phyloP scores from a whole-genome alignment of 2,888 invertebrate genomes.

The Caenorhabditis doughertyi region DNA sequence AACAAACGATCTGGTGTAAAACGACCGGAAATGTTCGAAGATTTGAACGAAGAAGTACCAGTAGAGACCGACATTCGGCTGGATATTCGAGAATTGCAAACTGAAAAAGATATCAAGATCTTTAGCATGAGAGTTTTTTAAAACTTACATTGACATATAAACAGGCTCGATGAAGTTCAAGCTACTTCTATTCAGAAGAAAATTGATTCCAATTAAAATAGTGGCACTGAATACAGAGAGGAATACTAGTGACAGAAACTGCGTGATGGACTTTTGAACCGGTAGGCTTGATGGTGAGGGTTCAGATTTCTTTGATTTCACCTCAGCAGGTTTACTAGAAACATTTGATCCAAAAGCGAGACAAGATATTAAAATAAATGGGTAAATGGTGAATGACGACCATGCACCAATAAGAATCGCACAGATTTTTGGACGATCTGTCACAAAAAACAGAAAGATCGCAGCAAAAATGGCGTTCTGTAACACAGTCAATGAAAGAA shows the following conservation, averaged over 20 bases:
- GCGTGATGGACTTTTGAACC: no score
- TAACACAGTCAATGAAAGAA: constrained; percentile 73
- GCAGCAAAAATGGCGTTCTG: constrained; percentile 72
- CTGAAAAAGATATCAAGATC: constrained; percentile 67
- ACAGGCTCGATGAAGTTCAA: constrained; percentile 63
- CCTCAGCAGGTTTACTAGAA: no score
- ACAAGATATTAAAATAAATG: constrained; percentile 40
- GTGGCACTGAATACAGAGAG: neutral
- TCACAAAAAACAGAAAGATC: constrained; percentile 55
- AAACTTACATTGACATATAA: constrained; percentile 73
- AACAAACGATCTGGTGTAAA: constrained; percentile 97
- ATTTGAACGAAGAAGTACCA: constrained; percentile 99
- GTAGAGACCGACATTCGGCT: constrained; percentile 97
- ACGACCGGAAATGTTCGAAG: constrained; percentile 97
- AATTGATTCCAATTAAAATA: constrained; percentile 24
- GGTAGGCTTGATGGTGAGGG: no score
- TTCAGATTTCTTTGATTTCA: no score
- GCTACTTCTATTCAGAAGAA: constrained; percentile 28
- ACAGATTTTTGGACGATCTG: constrained; percentile 32
- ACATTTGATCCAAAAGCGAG: constrained; percentile 37
- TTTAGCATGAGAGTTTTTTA: neutral
- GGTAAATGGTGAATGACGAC: constrained; percentile 59
- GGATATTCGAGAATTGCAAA: constrained; percentile 91
- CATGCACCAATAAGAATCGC: constrained; percentile 52
- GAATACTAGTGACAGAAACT: neutral